These are phyloP conservation scores for Sus scrofa DNA, from an alignment of 2,113 vertebrate species.

Conservation along the genomic window T2T-Sscrofa CM000819.6:16824001-16824500, in stretches of 20 bases:
- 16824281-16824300: not conserved
- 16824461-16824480: not conserved
- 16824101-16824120: not conserved
- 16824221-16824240: not conserved
- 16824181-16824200: not conserved
- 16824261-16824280: not conserved
- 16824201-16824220: not conserved
- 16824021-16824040: constrained; percentile 9
- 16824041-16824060: not conserved
- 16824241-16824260: not conserved
- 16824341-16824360: not conserved
- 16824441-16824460: not conserved
- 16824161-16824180: constrained; percentile 32
- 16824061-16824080: not conserved
- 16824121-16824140: not conserved
- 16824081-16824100: not conserved
- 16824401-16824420: constrained; percentile 10
- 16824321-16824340: constrained; percentile 6
- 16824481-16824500: not conserved
- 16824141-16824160: not conserved
- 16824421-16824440: not conserved
- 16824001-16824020: not conserved
- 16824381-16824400: not conserved
- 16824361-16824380: not conserved
- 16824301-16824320: not conserved